Conservation (phyloP, 1,140 invertebrate species). For the Aphaenogaster rudis region DNA sequence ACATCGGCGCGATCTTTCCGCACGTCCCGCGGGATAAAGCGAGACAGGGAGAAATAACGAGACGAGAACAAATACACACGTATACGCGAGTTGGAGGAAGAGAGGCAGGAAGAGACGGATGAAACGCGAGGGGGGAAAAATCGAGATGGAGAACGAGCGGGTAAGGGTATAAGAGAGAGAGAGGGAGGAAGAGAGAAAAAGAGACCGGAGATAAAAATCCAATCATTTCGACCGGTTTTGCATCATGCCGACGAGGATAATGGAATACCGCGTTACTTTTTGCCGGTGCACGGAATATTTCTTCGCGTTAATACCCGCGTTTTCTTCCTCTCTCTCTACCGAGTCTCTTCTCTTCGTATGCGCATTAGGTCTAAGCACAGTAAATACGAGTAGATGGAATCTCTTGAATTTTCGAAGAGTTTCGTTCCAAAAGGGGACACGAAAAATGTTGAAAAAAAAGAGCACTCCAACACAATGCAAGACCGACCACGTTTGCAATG, state of each 20-base stretch:
- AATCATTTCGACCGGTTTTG: conserved; percentile 85
- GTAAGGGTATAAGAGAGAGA: conserved; percentile 38
- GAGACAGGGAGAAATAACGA: conserved; percentile 40
- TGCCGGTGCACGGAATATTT: conserved; percentile 82
- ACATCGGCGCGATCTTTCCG: conserved; percentile 36
- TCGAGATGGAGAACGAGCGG: conserved; percentile 53
- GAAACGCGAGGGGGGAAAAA: conserved; percentile 19
- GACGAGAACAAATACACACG: conserved; percentile 19
- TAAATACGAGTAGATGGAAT: background rate
- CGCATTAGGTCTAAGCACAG: conserved; percentile 60
- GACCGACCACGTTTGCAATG: background rate
- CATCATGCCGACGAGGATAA: conserved; percentile 83
- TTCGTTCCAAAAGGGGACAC: background rate
- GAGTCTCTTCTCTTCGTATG: conserved; percentile 34
- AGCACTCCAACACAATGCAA: background rate
- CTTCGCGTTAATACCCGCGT: conserved; percentile 81
- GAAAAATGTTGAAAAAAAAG: background rate
- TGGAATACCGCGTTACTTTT: conserved; percentile 84
- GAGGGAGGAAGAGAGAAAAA: conserved; percentile 51
- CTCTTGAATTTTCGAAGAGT: background rate
- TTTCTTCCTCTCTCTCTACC: conserved; percentile 70
- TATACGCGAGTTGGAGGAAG: conserved; percentile 44
- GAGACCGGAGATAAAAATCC: conserved; percentile 83
- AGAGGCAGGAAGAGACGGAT: conserved; percentile 32
- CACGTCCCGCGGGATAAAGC: conserved; percentile 40